These are phyloP conservation scores for Cavia aperea DNA, from an alignment of 2,113 vertebrate species.

Conservation along the genomic window DNA sequence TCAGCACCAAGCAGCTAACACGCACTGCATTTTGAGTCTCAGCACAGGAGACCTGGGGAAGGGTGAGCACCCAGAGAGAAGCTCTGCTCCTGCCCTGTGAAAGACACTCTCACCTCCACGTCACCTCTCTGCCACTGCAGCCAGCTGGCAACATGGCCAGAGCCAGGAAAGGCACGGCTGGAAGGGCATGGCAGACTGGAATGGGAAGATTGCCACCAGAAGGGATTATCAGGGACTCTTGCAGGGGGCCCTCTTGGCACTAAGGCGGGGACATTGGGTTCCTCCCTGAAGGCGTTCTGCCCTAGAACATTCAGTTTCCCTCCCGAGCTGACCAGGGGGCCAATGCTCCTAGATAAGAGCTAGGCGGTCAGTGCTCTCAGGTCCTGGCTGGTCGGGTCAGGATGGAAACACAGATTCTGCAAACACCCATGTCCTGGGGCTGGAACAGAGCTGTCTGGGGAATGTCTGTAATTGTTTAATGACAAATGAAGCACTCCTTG, in stretches of 20 bases:
- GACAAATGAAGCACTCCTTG: slow-evolving; percentile 33
- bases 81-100: background rate
- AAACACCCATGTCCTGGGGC: background rate
- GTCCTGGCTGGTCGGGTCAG: background rate
- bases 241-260: background rate
- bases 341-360: background rate
- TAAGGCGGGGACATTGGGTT: background rate
- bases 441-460: background rate
- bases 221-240: background rate
- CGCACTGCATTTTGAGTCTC: background rate
- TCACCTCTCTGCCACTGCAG: background rate
- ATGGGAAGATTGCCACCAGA: background rate
- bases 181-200: slow-evolving; percentile 17
- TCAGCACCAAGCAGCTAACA: background rate
- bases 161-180: background rate
- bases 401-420: background rate
- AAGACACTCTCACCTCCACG: background rate
- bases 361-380: background rate
- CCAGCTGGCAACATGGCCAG: background rate
- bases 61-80: background rate
- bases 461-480: slow-evolving; percentile 45
- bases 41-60: background rate
- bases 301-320: background rate
- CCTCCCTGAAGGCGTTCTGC: background rate
- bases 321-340: background rate